Percentiles rank a stretch among this genome's conserved stretches.
phyloP scores from a whole-genome alignment of 2,113 vertebrate genomes.

The Hyla sarda region DNA sequence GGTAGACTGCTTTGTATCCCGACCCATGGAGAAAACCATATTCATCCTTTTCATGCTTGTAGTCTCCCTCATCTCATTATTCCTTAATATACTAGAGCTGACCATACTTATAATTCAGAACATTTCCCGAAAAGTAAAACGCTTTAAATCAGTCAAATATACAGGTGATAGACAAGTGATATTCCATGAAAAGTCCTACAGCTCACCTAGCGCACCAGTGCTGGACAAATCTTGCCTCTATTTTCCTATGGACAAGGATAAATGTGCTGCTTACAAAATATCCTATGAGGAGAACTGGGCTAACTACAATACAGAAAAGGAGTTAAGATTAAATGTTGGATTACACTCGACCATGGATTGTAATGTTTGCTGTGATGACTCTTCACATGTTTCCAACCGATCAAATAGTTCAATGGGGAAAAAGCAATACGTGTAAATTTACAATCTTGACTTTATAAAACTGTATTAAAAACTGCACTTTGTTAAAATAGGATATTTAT shows the following conservation, averaged over 20 bases:
- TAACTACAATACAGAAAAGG: conserved; percentile 76
- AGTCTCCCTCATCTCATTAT: conserved; percentile 83
- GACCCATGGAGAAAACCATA: conserved; percentile 95
- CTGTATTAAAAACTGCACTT: neutral
- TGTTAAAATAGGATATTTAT: neutral
- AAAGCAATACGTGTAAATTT: conserved; percentile 76
- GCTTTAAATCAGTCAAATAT: neutral
- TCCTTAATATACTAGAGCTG: conserved; percentile 89
- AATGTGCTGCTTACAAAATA: conserved; percentile 72
- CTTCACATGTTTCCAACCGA: conserved; percentile 65
- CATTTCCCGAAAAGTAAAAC: conserved; percentile 64
- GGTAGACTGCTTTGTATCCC: conserved; percentile 92
- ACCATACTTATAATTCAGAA: conserved; percentile 79
- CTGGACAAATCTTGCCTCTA: conserved; percentile 71
- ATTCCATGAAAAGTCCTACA: conserved; percentile 54
- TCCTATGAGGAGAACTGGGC: conserved; percentile 80
- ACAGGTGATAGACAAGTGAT: neutral
- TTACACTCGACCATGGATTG: conserved; percentile 31
- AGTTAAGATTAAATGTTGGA: conserved; percentile 61
- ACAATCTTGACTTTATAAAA: neutral
- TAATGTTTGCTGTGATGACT: conserved; percentile 28
- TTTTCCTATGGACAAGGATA: conserved; percentile 70
- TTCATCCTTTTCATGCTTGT: conserved; percentile 94
- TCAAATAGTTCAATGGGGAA: conserved; percentile 73
- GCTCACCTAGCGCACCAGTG: conserved; percentile 30